Conservation (phyloP, 2,888 invertebrate species). For the Philonicus albiceps region DNA sequence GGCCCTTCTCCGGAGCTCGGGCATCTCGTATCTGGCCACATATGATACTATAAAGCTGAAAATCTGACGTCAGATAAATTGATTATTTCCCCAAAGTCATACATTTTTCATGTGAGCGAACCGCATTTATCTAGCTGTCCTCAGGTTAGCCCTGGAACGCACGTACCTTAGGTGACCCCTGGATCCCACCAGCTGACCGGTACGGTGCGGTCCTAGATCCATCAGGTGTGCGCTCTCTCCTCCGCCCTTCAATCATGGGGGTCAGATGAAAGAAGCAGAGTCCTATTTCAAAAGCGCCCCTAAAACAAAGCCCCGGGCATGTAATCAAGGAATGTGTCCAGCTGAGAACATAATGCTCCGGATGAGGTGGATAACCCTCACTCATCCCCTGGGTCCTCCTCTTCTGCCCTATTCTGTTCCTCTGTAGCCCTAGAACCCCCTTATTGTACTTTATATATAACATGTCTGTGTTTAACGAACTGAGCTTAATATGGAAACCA, state of each 20-base stretch:
- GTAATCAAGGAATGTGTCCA: slow-evolving; percentile 32
- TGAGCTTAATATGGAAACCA: slow-evolving; percentile 33
- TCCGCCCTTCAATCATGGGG: slow-evolving; percentile 26
- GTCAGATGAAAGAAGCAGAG: slow-evolving; percentile 13
- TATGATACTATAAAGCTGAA: slow-evolving; percentile 22
- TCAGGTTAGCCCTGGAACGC: background rate
- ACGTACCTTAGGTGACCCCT: slow-evolving; percentile 1
- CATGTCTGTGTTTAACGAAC: slow-evolving; percentile 38
- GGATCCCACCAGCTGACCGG: background rate
- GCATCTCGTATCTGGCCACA: background rate
- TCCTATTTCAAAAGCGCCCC: slow-evolving; percentile 28
- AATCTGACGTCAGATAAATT: slow-evolving; percentile 34
- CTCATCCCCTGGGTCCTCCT: too few species aligned
- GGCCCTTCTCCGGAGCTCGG: background rate
- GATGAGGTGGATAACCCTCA: background rate
- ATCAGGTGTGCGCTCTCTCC: slow-evolving; percentile 7
- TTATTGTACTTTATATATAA: background rate
- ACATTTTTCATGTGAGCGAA: slow-evolving; percentile 15
- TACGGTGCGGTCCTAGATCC: background rate
- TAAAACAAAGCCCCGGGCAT: slow-evolving; percentile 14
- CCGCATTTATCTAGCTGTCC: slow-evolving; percentile 26
- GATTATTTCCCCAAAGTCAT: slow-evolving; percentile 26
- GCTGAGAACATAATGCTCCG: slow-evolving; percentile 17
- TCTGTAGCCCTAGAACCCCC: background rate
- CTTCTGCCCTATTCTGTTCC: background rate